Base-by-base conservation (phyloP, 2,888 invertebrate genomes). In the Sphaeridia pumilis region DNA sequence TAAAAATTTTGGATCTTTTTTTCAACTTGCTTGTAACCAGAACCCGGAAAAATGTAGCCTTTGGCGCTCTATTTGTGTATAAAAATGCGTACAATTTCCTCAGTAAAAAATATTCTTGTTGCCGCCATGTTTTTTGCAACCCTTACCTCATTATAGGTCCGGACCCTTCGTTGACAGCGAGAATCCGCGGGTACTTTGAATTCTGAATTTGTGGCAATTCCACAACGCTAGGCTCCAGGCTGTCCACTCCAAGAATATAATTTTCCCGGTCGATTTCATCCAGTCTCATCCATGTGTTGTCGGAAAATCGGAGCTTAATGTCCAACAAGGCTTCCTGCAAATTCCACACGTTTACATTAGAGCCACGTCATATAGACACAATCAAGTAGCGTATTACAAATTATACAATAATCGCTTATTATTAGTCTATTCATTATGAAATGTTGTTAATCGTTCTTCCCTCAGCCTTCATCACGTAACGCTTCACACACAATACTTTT, bases 141-240 rank as follows among this genome's bases (percentile, higher is more conserved):
- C 57, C 57, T 60, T 27, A 63, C 59, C 88, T 82, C 42, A 94
- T 75, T 2, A 93, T 75, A 70, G 92, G 88, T 0, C 93, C 93
- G 65, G 83, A 67, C 58, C 89, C 89, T 74, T 90, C 88, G 31
- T 90, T 90, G 27, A 93, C 87, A n/a, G 93, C 94, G 61, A 93
- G 92, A 45, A 95, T 90, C 44, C 92, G 76, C 0, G 93, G 93
- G 72, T 90, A 88, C 65, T 82, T 82, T 0, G 87, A 87, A 0
- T 87, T 87, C 35, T 86, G 78, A 84, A 87, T 86, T 20, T 89
- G 87, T 0, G 90, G 87, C 68, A 92, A 87, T 3, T 90, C 92
- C 7, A 94, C 89, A 2, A 93, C 86, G 66, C 88, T 88, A 0
- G 87, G 84, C 69, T 92, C 88, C 51, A 88, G 74, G 65, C 90